Base-by-base conservation (phyloP, 2,797 vertebrate species). In the Pangasius krempfi region DNA sequence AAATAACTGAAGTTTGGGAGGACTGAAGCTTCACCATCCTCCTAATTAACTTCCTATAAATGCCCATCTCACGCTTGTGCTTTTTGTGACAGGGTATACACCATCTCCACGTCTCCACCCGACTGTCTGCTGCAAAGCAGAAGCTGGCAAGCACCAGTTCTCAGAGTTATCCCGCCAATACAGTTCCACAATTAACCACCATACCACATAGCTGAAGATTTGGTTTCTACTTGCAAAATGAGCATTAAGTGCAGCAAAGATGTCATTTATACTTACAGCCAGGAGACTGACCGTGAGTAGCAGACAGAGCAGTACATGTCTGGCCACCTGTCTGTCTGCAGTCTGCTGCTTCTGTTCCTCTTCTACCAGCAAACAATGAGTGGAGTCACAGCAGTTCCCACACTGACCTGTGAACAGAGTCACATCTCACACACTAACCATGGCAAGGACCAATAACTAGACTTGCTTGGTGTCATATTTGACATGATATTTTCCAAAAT, bases 231-330 rank as follows among this genome's bases (percentile, higher is more conserved):
- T 52, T 30, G 82, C 44, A 84, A 14, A 40, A 80, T 20, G 1
- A 33, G 10, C 50, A 79, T 64, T 8, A 44, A 54, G 10, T 70
- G 18, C 33, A 66, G 5, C 33, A 90, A 13, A 76, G 88, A 22
- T 3, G 10, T 52, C 2, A 84, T 89, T 85, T 70, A 68, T 84
- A 97, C 94, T 98, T 97, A 99, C 98, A 92, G 98, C 98, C 87
- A 99, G 96, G 75, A 97, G 94, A 95, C 95, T 96, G 91, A 99
- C 97, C 86, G 96, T 92, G 89, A 99, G 94, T 75, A 99, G 96
- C 66, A 99, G 94, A 94, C 96, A 96, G 2, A 99, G 92, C 90
- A 99, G 93, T 89, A 97, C 95, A 0, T 99, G 98, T 92, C 98
- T 97, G 83, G 95, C 96, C 94, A 97, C 94, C 94, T 99, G 96